phyloP scores from a whole-genome alignment of 2,113 vertebrate species.

The Sinocyclocheilus rhinocerous region DNA sequence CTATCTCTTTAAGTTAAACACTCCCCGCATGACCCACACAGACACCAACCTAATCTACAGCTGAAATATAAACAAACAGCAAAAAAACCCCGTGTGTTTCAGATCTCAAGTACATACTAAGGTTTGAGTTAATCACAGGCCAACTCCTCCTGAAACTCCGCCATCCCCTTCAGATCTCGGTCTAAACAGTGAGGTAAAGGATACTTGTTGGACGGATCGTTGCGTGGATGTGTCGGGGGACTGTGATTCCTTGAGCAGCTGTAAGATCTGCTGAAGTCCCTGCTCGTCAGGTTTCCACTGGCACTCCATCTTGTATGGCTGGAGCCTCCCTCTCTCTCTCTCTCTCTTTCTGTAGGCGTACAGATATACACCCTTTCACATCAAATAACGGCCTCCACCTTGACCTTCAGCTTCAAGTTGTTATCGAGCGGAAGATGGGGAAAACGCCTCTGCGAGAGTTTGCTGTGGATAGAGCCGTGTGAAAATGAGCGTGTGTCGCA shows the following conservation, averaged over 20 bases:
- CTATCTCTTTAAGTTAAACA: background rate
- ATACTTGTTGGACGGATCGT: constrained; percentile 97
- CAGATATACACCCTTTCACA: constrained; percentile 35
- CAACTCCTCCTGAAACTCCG: no score
- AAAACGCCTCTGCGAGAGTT: background rate
- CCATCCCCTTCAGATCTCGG: background rate
- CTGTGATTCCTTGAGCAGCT: constrained; percentile 95
- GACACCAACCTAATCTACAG: no score
- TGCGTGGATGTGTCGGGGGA: constrained; percentile 94
- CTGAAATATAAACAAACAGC: no score
- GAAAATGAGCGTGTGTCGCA: background rate
- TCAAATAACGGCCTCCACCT: constrained; percentile 41
- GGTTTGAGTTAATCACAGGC: constrained; percentile 19
- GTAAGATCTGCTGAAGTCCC: constrained; percentile 92
- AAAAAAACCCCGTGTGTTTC: background rate
- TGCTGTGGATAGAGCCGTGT: background rate
- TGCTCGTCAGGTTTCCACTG: constrained; percentile 98
- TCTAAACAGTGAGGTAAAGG: constrained; percentile 70
- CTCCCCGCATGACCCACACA: no score
- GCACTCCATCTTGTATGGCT: constrained; percentile 91
- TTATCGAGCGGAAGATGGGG: background rate
- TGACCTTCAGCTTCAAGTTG: constrained; percentile 25
- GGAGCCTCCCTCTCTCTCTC: constrained; percentile 7
- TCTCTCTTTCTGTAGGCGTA: background rate
- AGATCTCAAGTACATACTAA: background rate